Percentiles rank a stretch among this genome's conserved stretches.
These are phyloP conservation scores for Caradrina clavipalpis DNA, from an alignment of 2,888 invertebrate genomes.

Conservation along the genomic window DNA sequence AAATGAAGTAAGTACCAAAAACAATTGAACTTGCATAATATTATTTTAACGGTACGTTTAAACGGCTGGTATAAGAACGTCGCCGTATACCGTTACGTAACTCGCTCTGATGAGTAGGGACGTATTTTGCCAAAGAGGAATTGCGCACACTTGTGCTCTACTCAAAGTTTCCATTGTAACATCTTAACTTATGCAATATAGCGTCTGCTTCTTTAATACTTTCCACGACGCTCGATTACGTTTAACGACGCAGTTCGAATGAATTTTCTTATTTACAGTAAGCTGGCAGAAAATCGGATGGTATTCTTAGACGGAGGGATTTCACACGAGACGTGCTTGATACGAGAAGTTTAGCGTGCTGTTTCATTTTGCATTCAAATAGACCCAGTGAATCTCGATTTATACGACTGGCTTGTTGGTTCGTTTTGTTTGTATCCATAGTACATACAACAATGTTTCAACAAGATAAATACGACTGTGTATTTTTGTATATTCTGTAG, in stretches of 20 bases:
- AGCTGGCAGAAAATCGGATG: slow-evolving; percentile 84
- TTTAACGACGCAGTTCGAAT: slow-evolving; percentile 88
- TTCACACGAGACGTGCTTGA: slow-evolving; percentile 83
- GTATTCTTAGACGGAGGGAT: slow-evolving; percentile 79
- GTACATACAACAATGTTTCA: slow-evolving; percentile 14
- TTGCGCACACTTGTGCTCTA: slow-evolving; percentile 86
- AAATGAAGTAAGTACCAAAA: slow-evolving; percentile 57
- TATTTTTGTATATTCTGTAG: slow-evolving; percentile 5
- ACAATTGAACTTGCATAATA: slow-evolving; percentile 61
- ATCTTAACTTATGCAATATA: slow-evolving; percentile 90
- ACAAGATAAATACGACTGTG: slow-evolving; percentile 4
- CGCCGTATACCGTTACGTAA: slow-evolving; percentile 72
- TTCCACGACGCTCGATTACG: slow-evolving; percentile 89
- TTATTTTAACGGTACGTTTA: slow-evolving; percentile 62
- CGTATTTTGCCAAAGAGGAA: slow-evolving; percentile 83
- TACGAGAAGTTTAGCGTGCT: slow-evolving; percentile 78
- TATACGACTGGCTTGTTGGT: slow-evolving; percentile 44
- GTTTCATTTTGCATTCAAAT: slow-evolving; percentile 66
- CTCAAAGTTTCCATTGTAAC: slow-evolving; percentile 89
- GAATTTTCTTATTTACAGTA: slow-evolving; percentile 90
- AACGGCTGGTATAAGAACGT: slow-evolving; percentile 46
- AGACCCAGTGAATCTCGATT: slow-evolving; percentile 57
- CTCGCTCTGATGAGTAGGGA: slow-evolving; percentile 77
- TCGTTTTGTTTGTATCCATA: slow-evolving; percentile 10
- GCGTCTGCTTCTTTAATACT: slow-evolving; percentile 90